Evolutionary conservation across 1,140 invertebrate species (phyloP), one percentile per base, ranked within the genome.

Genomic region (Brachionus rotundiformis): DNA sequence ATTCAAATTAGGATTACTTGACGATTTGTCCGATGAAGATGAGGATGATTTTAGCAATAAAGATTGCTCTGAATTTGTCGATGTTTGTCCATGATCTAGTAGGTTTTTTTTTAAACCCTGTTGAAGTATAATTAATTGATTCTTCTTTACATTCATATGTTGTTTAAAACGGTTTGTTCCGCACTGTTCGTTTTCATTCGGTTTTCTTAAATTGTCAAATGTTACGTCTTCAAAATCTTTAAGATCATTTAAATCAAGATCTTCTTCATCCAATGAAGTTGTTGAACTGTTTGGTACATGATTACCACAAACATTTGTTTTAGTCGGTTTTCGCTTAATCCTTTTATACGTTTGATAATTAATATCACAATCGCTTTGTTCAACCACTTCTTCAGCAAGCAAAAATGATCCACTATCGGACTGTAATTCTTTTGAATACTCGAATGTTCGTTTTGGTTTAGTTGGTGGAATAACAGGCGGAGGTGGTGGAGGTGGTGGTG

Each of bases 201-300:
- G 76, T 39, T 79, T 79, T 36, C 76, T 36, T 27, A 79, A 59
- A 59, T 79, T 79, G 33, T 79, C 76, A 63, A 79, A 79, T 1
- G 76, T 79, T 0, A 79, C 76, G 31, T 79, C 76, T 79, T 79
- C 76, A 41, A 79, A 79, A 25, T 79, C 76, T 13, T 79, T 79
- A 31, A 79, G 31, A 33, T 79, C 76, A 59, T 79, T 79, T 25
- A 79, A 63, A 59, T 79, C 76, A 7, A 79, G 19, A 6, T 73
- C 68, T 16, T 73, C 68, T 41, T 79, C 76, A 25, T 79, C 76
- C 13, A 79, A 36, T 6, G 76, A 79, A 23, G 76, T 79, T 6
- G 76, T 39, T 8, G 76, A 79, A 25, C 47, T 41, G 41, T 73
- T 73, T 3, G 33, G 7, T 2, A 44, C 23, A 41, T 7, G 11